phyloP scores from a whole-genome alignment of 1,140 invertebrate species.

The Caenorhabditis latens region DNA sequence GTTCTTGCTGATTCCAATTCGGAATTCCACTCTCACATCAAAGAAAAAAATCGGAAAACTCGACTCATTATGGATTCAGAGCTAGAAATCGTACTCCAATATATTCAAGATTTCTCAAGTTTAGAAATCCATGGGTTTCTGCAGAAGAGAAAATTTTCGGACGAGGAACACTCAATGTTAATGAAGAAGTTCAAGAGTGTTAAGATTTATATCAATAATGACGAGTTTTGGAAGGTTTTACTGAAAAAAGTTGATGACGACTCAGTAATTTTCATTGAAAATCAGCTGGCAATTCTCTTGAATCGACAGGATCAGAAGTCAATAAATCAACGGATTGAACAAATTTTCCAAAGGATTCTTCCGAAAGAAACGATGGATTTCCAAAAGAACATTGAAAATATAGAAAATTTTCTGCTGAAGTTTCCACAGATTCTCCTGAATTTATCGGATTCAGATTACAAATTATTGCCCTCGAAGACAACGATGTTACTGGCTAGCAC shows the following conservation, averaged over 20 bases:
- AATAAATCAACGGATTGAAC: neutral
- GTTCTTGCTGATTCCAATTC: neutral
- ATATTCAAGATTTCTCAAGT: neutral
- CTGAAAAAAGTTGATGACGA: neutral
- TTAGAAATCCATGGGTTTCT: neutral
- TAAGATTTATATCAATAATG: neutral
- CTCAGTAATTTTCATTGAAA: conserved; percentile 27
- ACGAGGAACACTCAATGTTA: neutral
- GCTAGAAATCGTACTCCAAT: neutral
- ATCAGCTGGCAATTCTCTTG: neutral
- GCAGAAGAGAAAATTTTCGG: neutral
- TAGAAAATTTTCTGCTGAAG: neutral
- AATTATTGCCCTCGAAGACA: neutral
- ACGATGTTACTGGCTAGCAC: neutral
- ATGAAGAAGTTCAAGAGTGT: neutral
- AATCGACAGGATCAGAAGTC: neutral
- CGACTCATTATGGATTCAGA: neutral
- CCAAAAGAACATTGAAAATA: neutral
- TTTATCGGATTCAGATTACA: neutral
- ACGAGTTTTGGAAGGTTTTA: neutral
- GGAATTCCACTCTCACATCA: neutral
- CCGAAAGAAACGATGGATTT: neutral
- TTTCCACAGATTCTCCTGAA: neutral
- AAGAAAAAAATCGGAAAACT: neutral
- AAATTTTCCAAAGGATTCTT: conserved; percentile 1